A percentile compares a stretch with the other conserved stretches of the same genome.
Evolutionary conservation across 2,888 invertebrate genomes (phyloP).

Genomic region (Campoplex nolae): DNA sequence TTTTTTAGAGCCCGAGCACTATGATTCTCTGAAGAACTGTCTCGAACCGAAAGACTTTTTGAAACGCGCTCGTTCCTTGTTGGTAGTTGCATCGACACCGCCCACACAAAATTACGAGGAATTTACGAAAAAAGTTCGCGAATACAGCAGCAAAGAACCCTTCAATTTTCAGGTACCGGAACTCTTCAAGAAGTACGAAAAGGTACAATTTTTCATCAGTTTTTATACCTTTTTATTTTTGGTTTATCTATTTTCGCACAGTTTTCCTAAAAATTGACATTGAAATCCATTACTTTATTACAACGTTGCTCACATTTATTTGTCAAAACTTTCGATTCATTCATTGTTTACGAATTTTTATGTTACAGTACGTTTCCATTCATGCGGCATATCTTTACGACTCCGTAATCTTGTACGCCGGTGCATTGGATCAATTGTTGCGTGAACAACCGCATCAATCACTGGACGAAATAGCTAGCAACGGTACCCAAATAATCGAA

Average conservation of each 20-base stretch:
- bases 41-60: conserved; percentile 88
- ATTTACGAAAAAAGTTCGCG: conserved; percentile 92
- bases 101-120: conserved; percentile 90
- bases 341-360: conserved; percentile 23
- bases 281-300: conserved; percentile 6
- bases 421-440: conserved; percentile 92
- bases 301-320: neutral
- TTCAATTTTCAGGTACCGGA: conserved; percentile 91
- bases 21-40: conserved; percentile 87
- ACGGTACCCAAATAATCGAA: conserved; percentile 95
- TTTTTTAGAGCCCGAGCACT: conserved; percentile 85
- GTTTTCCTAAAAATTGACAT: neutral
- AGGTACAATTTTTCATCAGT: neutral
- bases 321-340: neutral
- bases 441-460: conserved; percentile 87
- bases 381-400: conserved; percentile 98
- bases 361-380: conserved; percentile 92
- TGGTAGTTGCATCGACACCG: conserved; percentile 95
- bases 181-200: conserved; percentile 84
- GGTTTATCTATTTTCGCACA: conserved; percentile 2
- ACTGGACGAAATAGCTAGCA: conserved; percentile 89
- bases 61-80: conserved; percentile 91
- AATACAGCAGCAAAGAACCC: conserved; percentile 92
- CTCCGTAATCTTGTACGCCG: conserved; percentile 96
- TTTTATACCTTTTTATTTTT: neutral